A percentile compares a stretch with the other conserved stretches of the same genome.
Evolutionary conservation across 2,888 invertebrate genomes (phyloP).

Genomic region (Sabatieria punctata): DNA sequence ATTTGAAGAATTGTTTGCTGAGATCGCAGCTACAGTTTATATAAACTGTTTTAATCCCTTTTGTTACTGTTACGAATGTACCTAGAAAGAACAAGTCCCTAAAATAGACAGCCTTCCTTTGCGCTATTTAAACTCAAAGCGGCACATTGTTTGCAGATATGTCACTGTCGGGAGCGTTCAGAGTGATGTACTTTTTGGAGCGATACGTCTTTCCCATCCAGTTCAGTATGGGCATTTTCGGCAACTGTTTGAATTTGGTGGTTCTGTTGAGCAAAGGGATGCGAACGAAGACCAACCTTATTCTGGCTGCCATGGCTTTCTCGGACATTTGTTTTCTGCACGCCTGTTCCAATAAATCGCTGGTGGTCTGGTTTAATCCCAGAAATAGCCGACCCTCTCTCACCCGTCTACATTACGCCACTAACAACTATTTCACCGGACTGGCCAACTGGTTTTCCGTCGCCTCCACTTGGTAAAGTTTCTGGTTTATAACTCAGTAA

Average conservation of each 20-base stretch:
- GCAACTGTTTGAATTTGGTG: constrained; percentile 6
- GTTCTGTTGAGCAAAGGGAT: constrained; percentile 1
- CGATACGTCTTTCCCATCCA: constrained; percentile 3
- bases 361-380: background rate
- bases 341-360: too few species aligned
- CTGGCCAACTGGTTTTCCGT: constrained; percentile 7
- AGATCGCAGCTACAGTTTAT: too few species aligned
- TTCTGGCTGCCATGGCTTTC: constrained; percentile 8
- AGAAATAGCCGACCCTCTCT: too few species aligned
- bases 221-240: constrained; percentile 1
- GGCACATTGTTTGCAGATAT: too few species aligned
- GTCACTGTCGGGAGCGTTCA: background rate
- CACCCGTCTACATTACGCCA: background rate
- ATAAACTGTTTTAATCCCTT: too few species aligned
- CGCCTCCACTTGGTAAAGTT: constrained; percentile 7
- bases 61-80: too few species aligned
- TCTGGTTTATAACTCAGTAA: background rate
- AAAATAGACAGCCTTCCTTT: too few species aligned
- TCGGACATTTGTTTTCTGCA: constrained; percentile 5
- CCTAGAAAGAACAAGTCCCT: too few species aligned
- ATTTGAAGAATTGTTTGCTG: too few species aligned
- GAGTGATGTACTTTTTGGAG: too few species aligned
- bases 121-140: too few species aligned
- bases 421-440: background rate
- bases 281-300: background rate